Evolutionary conservation across 2,888 invertebrate species (phyloP).

Genomic region (Drosophila seclusa): DNA sequence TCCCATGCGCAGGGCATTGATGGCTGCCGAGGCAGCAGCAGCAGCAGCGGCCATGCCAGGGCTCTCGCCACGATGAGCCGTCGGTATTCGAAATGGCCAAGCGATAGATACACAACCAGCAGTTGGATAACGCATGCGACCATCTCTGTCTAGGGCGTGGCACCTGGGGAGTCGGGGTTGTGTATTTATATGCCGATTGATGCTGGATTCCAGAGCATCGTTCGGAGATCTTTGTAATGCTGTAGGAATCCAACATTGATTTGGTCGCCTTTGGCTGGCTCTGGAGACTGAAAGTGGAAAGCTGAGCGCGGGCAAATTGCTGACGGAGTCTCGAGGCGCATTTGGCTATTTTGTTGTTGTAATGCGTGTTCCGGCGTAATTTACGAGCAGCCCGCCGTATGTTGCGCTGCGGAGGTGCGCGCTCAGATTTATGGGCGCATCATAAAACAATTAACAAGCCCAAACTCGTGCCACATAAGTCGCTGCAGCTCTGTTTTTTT

Average conservation of each 20-base stretch:
- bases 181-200: constrained; percentile 60
- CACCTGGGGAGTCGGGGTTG: constrained; percentile 17
- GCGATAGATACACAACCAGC: constrained; percentile 55
- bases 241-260: constrained; percentile 19
- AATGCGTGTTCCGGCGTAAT: constrained; percentile 64
- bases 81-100: constrained; percentile 59
- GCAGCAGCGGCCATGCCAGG: constrained; percentile 51
- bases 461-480: constrained; percentile 82
- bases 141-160: constrained; percentile 66
- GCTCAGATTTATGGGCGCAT: constrained; percentile 77
- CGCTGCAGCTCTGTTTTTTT: constrained; percentile 34
- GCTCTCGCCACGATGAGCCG: constrained; percentile 56
- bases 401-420: constrained; percentile 48
- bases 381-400: constrained; percentile 73
- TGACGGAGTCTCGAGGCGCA: constrained; percentile 40
- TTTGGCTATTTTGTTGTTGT: constrained; percentile 63
- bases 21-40: constrained; percentile 53
- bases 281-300: not conserved
- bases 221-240: constrained; percentile 53
- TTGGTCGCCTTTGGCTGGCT: not conserved
- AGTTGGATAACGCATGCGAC: constrained; percentile 59
- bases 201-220: constrained; percentile 52
- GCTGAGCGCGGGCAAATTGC: constrained; percentile 53
- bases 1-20: constrained; percentile 23
- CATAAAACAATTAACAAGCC: constrained; percentile 81